A percentile compares a stretch with the other conserved stretches of the same genome.
phyloP scores from a whole-genome alignment of 1,140 invertebrate genomes.

The Cydia fagiglandana region DNA sequence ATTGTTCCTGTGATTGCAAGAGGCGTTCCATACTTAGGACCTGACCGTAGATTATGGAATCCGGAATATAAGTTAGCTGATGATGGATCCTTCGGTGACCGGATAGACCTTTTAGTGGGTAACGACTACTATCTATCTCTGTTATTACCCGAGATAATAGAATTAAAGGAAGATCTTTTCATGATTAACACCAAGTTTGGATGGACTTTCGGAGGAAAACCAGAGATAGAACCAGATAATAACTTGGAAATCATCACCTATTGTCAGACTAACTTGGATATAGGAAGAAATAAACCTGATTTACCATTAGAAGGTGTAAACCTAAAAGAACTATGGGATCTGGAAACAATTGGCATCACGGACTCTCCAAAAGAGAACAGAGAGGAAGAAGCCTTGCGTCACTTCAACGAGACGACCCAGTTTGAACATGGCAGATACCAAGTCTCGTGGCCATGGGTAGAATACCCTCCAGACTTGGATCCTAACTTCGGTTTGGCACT shows the following conservation, averaged over 20 bases:
- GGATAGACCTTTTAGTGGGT: slow-evolving; percentile 31
- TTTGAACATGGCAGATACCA: slow-evolving; percentile 14
- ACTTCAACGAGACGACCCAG: slow-evolving; percentile 1
- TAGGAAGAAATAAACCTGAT: neutral
- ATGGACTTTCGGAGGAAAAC: neutral
- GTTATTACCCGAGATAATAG: neutral
- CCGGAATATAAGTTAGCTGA: slow-evolving; percentile 6
- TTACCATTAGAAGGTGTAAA: neutral
- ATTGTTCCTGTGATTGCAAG: neutral
- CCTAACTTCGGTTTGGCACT: slow-evolving; percentile 11
- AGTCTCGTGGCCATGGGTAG: slow-evolving; percentile 25
- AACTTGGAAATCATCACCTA: neutral
- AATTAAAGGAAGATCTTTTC: neutral
- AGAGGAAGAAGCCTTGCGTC: neutral
- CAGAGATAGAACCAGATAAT: neutral
- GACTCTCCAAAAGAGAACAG: neutral
- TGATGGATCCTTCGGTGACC: slow-evolving; percentile 12
- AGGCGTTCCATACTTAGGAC: neutral
- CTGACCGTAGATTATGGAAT: neutral
- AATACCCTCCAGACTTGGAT: neutral
- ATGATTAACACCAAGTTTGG: slow-evolving; percentile 16
- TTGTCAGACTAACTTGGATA: neutral
- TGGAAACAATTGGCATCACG: slow-evolving; percentile 25
- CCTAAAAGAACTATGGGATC: slow-evolving; percentile 10
- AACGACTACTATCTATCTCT: slow-evolving; percentile 33